Conservation (phyloP, 1,140 invertebrate genomes). For the Lineus longissimus region DNA sequence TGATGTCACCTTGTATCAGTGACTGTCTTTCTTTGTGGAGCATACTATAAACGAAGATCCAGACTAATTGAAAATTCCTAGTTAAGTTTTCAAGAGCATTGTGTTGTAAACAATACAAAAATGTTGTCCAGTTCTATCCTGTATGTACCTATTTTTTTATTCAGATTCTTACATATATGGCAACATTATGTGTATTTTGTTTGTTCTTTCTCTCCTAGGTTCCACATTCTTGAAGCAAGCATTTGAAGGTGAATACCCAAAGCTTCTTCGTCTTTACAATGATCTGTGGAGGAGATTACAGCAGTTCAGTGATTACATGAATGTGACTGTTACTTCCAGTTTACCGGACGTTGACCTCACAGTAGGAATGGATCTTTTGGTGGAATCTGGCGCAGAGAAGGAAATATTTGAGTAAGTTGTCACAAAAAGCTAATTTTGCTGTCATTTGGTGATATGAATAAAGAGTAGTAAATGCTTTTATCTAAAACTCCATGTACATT, state of each 20-base stretch:
- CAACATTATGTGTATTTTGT: background rate
- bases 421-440: no score
- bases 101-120: no score
- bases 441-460: no score
- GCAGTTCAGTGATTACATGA: conserved; percentile 41
- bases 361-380: background rate
- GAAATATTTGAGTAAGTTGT: conserved; percentile 27
- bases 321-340: conserved; percentile 14
- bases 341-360: conserved; percentile 7
- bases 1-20: no score
- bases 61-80: no score
- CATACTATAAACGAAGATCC: no score
- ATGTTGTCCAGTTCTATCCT: no score
- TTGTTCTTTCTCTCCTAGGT: conserved; percentile 32
- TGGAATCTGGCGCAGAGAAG: conserved; percentile 24
- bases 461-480: no score
- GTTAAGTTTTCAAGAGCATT: no score
- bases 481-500: no score
- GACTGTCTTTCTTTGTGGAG: no score
- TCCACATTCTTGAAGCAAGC: conserved; percentile 77
- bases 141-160: no score
- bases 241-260: conserved; percentile 84
- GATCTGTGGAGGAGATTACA: conserved; percentile 64
- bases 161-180: background rate
- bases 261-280: conserved; percentile 68